A percentile compares a stretch with the other conserved stretches of the same genome.
Conservation (phyloP, 2,113 vertebrate genomes). For the Prionailurus viverrinus region DNA sequence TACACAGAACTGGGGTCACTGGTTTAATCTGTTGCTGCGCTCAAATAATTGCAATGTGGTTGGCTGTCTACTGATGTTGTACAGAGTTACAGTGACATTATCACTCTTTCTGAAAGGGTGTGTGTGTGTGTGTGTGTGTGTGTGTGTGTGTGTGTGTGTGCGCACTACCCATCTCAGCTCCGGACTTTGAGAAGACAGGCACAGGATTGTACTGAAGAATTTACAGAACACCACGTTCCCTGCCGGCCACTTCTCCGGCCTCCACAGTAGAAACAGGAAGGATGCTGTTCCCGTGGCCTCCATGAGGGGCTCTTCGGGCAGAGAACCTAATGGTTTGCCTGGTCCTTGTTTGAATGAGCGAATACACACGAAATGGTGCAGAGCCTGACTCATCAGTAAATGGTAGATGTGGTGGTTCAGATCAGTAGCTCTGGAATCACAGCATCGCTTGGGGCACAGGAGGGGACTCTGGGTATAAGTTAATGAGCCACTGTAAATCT, state of each 20-base stretch:
- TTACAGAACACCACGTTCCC: not conserved
- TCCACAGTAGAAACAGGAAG: not conserved
- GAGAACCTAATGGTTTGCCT: not conserved
- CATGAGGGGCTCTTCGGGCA: not conserved
- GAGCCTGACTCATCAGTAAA: not conserved
- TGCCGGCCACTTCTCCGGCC: not conserved
- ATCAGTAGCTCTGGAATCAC: not conserved
- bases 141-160: no score
- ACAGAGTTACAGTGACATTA: not conserved
- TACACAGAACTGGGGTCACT: not conserved
- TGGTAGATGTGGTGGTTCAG: no score
- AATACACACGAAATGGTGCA: not conserved
- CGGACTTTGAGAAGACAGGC: not conserved
- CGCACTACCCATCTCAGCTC: not conserved
- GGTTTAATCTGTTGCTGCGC: not conserved
- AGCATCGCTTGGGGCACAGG: not conserved
- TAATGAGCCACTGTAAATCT: not conserved
- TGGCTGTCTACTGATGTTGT: not conserved
- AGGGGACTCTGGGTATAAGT: not conserved
- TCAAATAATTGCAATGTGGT: not conserved
- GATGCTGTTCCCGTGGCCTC: not conserved
- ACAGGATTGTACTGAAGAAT: not conserved
- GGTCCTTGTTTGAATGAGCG: not conserved
- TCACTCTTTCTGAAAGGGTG: not conserved
- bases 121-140: not conserved